phyloP scores from a whole-genome alignment of 2,888 invertebrate species.

The Disparrhopalites patrizii region DNA sequence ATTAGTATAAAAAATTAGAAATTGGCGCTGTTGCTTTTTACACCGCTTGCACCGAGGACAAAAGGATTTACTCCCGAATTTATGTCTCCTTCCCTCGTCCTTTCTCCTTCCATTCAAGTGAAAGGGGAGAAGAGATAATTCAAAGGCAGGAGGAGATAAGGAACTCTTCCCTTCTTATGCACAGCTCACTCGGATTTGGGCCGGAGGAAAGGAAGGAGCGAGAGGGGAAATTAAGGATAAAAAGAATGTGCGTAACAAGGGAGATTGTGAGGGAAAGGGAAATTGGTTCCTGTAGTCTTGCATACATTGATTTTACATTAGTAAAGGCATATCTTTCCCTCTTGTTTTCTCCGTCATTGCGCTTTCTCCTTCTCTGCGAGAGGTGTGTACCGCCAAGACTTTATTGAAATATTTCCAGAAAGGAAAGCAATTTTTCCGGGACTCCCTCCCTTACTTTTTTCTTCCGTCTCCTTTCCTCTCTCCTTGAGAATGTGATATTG shows the following conservation, averaged over 20 bases:
- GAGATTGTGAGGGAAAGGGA: not conserved
- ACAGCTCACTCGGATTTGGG: not conserved
- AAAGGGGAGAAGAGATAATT: not conserved
- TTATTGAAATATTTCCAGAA: constrained; percentile 22
- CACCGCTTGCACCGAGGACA: too few relatives aligned
- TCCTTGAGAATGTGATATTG: too few relatives aligned
- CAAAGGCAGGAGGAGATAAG: not conserved
- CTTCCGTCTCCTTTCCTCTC: not conserved
- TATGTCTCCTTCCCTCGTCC: not conserved
- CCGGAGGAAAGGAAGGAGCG: not conserved
- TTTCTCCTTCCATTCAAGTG: not conserved
- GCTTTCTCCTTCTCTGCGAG: constrained; percentile 1
- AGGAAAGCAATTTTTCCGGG: constrained; percentile 6
- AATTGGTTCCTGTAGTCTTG: not conserved
- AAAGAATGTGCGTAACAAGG: constrained; percentile 9
- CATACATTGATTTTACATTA: constrained; percentile 6
- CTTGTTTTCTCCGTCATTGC: not conserved
- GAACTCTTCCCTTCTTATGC: not conserved
- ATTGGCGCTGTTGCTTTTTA: too few relatives aligned
- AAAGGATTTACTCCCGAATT: too few relatives aligned
- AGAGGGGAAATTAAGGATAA: constrained; percentile 17
- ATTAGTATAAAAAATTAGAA: too few relatives aligned
- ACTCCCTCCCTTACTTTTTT: constrained; percentile 5
- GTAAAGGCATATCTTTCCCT: not conserved
- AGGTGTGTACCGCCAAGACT: not conserved